phyloP scores from a whole-genome alignment of 2,797 vertebrate genomes.

The Hippopotamyrus pictus region DNA sequence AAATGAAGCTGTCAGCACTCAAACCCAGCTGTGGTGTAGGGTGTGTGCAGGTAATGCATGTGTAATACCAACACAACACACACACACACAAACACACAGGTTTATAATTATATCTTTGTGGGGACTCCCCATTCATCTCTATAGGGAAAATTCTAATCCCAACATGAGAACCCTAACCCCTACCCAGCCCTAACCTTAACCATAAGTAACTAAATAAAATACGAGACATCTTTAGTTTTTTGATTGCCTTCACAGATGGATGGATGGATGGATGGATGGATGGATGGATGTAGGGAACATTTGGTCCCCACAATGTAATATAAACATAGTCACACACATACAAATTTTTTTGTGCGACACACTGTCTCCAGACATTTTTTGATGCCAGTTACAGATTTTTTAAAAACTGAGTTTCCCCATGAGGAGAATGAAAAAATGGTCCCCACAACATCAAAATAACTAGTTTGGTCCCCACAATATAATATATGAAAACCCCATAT shows the following conservation, averaged over 20 bases:
- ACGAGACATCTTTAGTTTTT: neutral
- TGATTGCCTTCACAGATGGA: neutral
- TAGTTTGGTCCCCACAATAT: neutral
- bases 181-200: neutral
- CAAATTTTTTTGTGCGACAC: no score
- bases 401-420: no score
- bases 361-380: neutral
- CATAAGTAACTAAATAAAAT: neutral
- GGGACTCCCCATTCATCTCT: neutral
- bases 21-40: constrained; percentile 36
- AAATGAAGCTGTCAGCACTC: constrained; percentile 46
- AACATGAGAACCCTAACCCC: neutral
- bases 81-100: constrained; percentile 22
- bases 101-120: neutral
- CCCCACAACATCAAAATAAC: neutral
- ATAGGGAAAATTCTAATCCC: neutral
- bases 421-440: neutral
- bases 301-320: neutral
- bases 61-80: constrained; percentile 28
- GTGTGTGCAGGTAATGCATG: constrained; percentile 37
- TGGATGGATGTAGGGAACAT: neutral
- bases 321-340: neutral
- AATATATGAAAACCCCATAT: neutral
- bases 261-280: no score
- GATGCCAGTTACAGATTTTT: neutral